Evolutionary conservation across 2,888 invertebrate species (phyloP).

Genomic region (Quadriops clusia): DNA sequence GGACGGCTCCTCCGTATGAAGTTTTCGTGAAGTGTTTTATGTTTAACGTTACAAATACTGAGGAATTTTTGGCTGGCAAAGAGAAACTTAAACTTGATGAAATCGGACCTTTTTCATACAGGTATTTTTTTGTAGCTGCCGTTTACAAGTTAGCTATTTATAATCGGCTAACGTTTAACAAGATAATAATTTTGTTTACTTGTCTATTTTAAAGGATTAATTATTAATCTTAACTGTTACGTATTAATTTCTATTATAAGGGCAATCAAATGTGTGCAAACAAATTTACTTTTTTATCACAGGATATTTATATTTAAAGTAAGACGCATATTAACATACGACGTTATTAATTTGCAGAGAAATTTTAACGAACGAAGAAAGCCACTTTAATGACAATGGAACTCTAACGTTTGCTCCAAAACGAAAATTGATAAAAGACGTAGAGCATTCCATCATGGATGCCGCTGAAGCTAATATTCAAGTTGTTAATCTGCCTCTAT

Average conservation of each 20-base stretch:
- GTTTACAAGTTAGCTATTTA: slow-evolving; percentile 5
- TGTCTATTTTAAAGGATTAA: slow-evolving; percentile 4
- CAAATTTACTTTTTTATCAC: too few relatives aligned
- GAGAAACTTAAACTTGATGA: slow-evolving; percentile 58
- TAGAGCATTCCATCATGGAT: slow-evolving; percentile 53
- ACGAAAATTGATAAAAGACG: slow-evolving; percentile 45
- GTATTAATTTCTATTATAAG: too few relatives aligned
- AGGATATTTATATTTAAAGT: too few relatives aligned
- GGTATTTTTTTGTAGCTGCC: slow-evolving; percentile 41
- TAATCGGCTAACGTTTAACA: too few relatives aligned
- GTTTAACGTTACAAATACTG: slow-evolving; percentile 71
- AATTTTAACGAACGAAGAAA: slow-evolving; percentile 51
- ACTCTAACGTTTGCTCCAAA: slow-evolving; percentile 54
- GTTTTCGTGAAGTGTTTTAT: slow-evolving; percentile 55
- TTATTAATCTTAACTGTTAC: too few relatives aligned
- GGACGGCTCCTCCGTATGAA: slow-evolving; percentile 53
- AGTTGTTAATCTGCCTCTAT: slow-evolving; percentile 58
- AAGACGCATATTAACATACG: too few relatives aligned
- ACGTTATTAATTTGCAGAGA: slow-evolving; percentile 59
- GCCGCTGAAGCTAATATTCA: slow-evolving; percentile 47
- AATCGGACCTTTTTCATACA: slow-evolving; percentile 73
- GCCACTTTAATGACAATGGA: slow-evolving; percentile 51
- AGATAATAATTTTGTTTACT: neutral
- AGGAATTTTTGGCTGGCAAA: slow-evolving; percentile 51
- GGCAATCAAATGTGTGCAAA: too few relatives aligned